Percentiles rank a stretch among this genome's conserved stretches.
These are phyloP conservation scores for Chlorops oryzae DNA, from an alignment of 1,140 invertebrate species.

Conservation along the genomic window DNA sequence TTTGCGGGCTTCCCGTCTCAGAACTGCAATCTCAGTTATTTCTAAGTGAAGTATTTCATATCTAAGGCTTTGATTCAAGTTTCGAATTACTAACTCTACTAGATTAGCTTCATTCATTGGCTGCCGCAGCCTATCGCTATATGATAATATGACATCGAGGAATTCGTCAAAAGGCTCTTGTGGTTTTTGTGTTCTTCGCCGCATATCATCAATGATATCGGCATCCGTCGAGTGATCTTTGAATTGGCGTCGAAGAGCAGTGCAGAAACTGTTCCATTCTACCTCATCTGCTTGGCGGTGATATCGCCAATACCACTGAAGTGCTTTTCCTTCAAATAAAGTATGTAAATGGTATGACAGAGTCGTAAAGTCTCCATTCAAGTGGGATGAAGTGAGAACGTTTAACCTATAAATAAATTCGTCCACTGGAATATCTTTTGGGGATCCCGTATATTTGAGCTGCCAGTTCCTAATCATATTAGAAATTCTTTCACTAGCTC, in stretches of 20 bases:
- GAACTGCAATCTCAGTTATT: background rate
- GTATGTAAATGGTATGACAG: background rate
- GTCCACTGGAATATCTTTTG: background rate
- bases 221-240: background rate
- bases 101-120: background rate
- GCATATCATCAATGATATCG: slow-evolving; percentile 3
- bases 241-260: background rate
- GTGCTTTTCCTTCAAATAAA: background rate
- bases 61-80: slow-evolving; percentile 2
- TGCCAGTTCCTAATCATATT: slow-evolving; percentile 9
- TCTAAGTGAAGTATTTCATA: slow-evolving; percentile 3
- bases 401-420: slow-evolving; percentile 6
- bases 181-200: slow-evolving; percentile 1
- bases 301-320: background rate
- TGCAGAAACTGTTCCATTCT: background rate
- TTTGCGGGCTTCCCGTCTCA: background rate
- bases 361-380: slow-evolving; percentile 1
- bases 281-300: background rate
- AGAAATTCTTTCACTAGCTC: too few relatives aligned
- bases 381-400: background rate
- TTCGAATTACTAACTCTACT: background rate
- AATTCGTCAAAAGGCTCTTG: background rate
- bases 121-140: background rate
- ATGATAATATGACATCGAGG: background rate
- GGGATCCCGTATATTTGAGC: background rate